A percentile compares a stretch with the other conserved stretches of the same genome.
Evolutionary conservation across 37 sponge, comb jelly and placozoan species (phyloP).

Genomic region (Lycopodina hypogea): DNA sequence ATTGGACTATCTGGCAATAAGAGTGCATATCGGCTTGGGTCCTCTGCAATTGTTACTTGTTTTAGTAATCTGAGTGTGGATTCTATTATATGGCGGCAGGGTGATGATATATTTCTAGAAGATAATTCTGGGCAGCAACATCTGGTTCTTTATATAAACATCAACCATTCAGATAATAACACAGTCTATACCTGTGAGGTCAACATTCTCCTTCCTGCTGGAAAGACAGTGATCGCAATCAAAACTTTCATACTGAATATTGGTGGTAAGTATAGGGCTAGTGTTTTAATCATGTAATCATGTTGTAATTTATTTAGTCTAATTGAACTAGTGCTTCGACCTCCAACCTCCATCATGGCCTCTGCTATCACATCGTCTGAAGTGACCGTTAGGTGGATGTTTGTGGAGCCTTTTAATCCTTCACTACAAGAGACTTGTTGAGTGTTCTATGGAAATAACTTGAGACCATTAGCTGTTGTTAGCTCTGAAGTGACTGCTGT

Average conservation of each 20-base stretch:
- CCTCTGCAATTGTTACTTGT: background rate
- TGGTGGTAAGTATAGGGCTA: background rate
- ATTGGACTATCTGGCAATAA: background rate
- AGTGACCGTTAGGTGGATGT: background rate
- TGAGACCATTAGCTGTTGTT: no score
- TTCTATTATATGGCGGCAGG: background rate
- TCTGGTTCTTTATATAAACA: background rate
- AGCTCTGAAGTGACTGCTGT: background rate
- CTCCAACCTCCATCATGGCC: background rate
- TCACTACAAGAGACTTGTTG: no score
- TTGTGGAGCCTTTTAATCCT: background rate
- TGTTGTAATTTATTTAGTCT: no score
- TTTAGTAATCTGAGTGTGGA: background rate
- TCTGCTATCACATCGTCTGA: background rate
- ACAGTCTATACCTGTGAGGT: conserved; percentile 1
- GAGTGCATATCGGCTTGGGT: background rate
- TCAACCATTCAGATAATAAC: background rate
- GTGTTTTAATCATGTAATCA: no score
- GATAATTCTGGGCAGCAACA: conserved; percentile 8
- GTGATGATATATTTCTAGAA: background rate
- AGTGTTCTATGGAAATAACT: no score
- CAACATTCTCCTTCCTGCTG: background rate
- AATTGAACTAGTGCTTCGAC: no score
- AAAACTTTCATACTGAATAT: background rate
- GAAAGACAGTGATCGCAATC: background rate